Conservation (phyloP, 2,888 invertebrate species). For the Protophormia terraenovae region DNA sequence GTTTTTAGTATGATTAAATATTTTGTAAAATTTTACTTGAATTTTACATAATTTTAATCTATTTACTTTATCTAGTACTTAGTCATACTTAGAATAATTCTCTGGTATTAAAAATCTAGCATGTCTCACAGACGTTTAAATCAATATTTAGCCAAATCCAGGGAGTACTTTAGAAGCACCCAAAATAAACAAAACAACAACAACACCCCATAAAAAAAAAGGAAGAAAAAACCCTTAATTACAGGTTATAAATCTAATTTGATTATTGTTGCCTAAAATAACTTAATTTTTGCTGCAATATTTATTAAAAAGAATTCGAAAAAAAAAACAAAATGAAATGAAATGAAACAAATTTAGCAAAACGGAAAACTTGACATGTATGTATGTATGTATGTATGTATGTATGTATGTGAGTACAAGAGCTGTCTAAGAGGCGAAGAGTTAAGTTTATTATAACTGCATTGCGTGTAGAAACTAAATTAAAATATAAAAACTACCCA, state of each 20-base stretch:
- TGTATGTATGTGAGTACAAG: no score
- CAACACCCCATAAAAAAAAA: neutral
- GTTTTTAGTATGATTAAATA: no score
- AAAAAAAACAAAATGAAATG: neutral
- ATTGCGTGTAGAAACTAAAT: slow-evolving; percentile 65
- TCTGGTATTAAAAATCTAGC: slow-evolving; percentile 39
- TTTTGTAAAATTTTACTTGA: no score
- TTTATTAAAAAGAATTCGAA: slow-evolving; percentile 33
- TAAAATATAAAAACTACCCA: slow-evolving; percentile 41
- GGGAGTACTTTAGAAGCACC: neutral
- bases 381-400: no score
- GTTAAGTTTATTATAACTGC: slow-evolving; percentile 54
- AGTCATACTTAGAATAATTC: no score
- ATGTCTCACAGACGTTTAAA: slow-evolving; percentile 46
- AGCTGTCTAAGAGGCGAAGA: neutral
- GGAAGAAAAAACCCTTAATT: slow-evolving; percentile 39
- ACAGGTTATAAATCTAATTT: slow-evolving; percentile 61
- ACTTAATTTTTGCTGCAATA: slow-evolving; percentile 61
- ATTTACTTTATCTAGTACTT: no score
- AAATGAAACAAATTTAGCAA: slow-evolving; percentile 46
- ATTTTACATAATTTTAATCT: no score
- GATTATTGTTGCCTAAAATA: slow-evolving; percentile 50
- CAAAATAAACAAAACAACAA: neutral
- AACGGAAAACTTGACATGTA: slow-evolving; percentile 28
- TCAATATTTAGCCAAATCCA: neutral